Evolutionary conservation across 2,113 vertebrate species (phyloP).

Genomic region (Archocentrus centrarchus): DNA sequence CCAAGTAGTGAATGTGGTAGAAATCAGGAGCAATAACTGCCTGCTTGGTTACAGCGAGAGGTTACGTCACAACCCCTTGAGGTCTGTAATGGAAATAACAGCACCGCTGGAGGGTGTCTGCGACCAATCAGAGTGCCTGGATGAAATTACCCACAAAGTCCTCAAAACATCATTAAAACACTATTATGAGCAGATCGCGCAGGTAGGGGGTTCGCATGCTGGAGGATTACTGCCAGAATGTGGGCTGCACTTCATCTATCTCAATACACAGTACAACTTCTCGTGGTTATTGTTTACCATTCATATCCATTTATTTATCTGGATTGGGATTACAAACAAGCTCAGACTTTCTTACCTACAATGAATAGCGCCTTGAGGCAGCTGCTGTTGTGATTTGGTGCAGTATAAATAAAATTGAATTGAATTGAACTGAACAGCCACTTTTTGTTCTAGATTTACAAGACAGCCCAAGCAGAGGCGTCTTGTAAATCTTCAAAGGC

Average conservation of each 20-base stretch:
- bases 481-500: not conserved
- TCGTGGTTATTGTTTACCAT: not conserved
- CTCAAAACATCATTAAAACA: slow-evolving; percentile 41
- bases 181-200: slow-evolving; percentile 21
- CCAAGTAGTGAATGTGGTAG: not conserved
- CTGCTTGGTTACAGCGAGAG: slow-evolving; percentile 46
- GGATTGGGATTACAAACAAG: not conserved
- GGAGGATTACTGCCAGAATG: not conserved
- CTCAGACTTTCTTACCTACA: not conserved
- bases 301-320: slow-evolving; percentile 18
- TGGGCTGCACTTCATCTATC: slow-evolving; percentile 9
- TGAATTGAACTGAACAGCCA: not conserved
- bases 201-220: slow-evolving; percentile 12
- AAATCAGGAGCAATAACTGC: slow-evolving; percentile 6
- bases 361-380: not conserved
- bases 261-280: not conserved
- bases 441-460: not conserved
- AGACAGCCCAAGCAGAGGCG: not conserved
- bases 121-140: slow-evolving; percentile 41
- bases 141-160: slow-evolving; percentile 52
- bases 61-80: slow-evolving; percentile 19
- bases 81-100: slow-evolving; percentile 43
- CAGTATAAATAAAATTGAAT: too few species aligned
- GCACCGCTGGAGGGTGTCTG: slow-evolving; percentile 37
- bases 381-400: too few species aligned